phyloP scores from a whole-genome alignment of 2,113 vertebrate genomes.

The Montifringilla adamsi region DNA sequence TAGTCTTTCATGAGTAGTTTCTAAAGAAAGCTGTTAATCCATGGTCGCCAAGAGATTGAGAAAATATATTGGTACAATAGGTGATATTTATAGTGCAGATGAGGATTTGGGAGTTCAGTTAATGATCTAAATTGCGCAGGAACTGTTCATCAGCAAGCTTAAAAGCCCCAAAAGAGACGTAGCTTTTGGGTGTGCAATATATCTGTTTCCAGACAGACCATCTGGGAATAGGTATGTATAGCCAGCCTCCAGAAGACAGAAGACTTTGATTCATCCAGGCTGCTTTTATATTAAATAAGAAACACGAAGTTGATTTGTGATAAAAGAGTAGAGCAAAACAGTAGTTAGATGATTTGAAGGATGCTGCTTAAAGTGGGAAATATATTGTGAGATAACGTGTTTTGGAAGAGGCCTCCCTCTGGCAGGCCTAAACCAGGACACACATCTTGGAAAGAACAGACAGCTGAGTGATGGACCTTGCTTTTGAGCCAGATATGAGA shows the following conservation, averaged over 20 bases:
- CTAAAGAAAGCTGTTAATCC: not conserved
- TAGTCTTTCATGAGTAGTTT: not conserved
- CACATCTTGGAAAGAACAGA: not conserved
- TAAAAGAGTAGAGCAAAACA: not conserved
- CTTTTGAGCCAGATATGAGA: not conserved
- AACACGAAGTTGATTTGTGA: not conserved
- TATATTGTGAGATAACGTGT: not conserved
- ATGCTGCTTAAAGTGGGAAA: not conserved
- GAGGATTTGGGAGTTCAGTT: not conserved
- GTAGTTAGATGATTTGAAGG: not conserved
- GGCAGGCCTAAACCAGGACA: not conserved
- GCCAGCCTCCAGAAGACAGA: not conserved
- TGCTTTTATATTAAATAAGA: not conserved
- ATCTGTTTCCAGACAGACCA: not conserved
- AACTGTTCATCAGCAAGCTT: not conserved
- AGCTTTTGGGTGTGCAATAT: not conserved
- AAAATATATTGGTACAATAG: not conserved
- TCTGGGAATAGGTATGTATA: not conserved
- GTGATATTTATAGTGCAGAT: not conserved
- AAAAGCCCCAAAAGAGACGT: not conserved
- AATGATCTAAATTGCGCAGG: not conserved
- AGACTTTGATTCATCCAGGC: not conserved
- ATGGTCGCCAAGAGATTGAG: not conserved
- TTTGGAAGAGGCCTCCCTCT: not conserved
- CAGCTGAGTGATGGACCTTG: not conserved